A percentile compares a stretch with the other conserved stretches of the same genome.
These are phyloP conservation scores for Dilophus febrilis DNA, from an alignment of 2,888 invertebrate genomes.

Conservation along the genomic window DNA sequence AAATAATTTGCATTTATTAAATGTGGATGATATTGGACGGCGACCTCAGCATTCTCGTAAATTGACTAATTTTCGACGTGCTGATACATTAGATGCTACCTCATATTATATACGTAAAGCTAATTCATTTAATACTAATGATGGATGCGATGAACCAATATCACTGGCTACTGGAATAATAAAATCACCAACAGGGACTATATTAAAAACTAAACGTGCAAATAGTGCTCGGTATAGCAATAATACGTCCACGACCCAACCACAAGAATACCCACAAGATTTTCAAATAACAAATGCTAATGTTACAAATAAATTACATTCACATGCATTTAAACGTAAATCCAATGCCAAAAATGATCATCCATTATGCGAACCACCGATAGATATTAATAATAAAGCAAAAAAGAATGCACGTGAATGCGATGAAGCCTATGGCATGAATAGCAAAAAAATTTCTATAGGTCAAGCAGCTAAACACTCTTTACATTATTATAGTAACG, in stretches of 20 bases:
- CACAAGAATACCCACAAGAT: slow-evolving; percentile 21
- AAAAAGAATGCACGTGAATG: slow-evolving; percentile 1
- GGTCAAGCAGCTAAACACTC: no score
- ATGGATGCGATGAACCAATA: slow-evolving; percentile 18
- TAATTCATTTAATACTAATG: slow-evolving; percentile 30
- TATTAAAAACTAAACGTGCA: slow-evolving; percentile 19
- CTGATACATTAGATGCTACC: slow-evolving; percentile 31
- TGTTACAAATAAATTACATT: slow-evolving; percentile 24
- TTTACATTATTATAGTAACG: no score
- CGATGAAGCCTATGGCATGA: no score
- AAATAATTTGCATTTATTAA: slow-evolving; percentile 1
- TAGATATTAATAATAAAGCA: no score
- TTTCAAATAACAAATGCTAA: slow-evolving; percentile 24
- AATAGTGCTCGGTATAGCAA: slow-evolving; percentile 26
- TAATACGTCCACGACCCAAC: background rate
- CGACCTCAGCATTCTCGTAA: slow-evolving; percentile 23
- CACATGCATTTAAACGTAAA: no score
- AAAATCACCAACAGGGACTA: no score
- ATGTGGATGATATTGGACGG: slow-evolving; percentile 6
- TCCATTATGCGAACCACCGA: no score
- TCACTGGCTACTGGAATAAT: slow-evolving; percentile 18
- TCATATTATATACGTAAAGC: slow-evolving; percentile 31
- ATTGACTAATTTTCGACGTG: slow-evolving; percentile 25
- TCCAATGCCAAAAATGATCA: no score
- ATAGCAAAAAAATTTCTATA: no score